Evolutionary conservation across 2,113 vertebrate genomes (phyloP).

Genomic region (Xiphophorus maculatus): DNA sequence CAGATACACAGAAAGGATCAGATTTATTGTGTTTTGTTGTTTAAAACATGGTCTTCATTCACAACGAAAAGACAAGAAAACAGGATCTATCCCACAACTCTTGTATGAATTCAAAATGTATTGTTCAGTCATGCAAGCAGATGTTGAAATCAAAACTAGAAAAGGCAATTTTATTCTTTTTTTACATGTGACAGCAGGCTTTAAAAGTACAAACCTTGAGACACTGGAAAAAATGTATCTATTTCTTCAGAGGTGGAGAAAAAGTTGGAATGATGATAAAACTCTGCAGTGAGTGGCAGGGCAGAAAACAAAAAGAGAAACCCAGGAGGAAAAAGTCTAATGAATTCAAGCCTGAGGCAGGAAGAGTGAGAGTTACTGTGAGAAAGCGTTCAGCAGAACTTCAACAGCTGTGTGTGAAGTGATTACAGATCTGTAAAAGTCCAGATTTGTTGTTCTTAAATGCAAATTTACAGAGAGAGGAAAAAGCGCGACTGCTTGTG

Average conservation of each 20-base stretch:
- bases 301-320: slow-evolving; percentile 20
- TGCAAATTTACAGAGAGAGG: neutral
- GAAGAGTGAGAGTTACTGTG: neutral
- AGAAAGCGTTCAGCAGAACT: slow-evolving; percentile 1
- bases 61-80: neutral
- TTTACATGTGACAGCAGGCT: neutral
- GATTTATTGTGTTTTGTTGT: neutral
- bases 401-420: slow-evolving; percentile 1
- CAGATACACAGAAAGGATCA: neutral
- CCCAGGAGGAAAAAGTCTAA: neutral
- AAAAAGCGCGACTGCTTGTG: neutral
- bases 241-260: slow-evolving; percentile 2
- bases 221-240: neutral
- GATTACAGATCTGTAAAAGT: slow-evolving; percentile 6
- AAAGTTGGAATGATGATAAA: slow-evolving; percentile 10
- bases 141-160: neutral
- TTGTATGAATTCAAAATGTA: neutral
- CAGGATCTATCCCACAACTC: neutral
- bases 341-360: slow-evolving; percentile 8
- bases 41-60: neutral
- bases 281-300: neutral
- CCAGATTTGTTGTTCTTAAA: too few species aligned
- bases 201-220: neutral
- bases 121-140: neutral
- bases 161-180: neutral